Evolutionary conservation across 2,113 vertebrate genomes (phyloP).

Genomic region (Bufo gargarizans): DNA sequence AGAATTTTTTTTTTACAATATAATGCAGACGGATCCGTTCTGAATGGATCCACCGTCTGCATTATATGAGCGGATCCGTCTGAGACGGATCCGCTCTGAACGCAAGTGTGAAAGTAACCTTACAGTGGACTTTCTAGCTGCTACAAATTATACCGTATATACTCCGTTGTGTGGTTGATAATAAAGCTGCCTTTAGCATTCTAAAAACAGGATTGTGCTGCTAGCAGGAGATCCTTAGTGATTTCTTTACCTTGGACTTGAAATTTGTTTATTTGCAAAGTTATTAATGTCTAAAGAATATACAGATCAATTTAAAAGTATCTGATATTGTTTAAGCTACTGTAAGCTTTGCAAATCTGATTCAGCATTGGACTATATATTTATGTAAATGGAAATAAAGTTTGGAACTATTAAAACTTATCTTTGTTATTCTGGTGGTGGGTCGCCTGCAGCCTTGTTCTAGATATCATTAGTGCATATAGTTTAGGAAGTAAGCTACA

Average conservation of each 20-base stretch:
- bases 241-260: conserved; percentile 1
- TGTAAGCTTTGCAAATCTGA: conserved; percentile 5
- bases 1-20: too few species aligned
- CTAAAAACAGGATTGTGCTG: conserved; percentile 2
- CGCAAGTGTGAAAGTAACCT: too few species aligned
- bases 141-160: neutral
- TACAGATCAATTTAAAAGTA: conserved; percentile 12
- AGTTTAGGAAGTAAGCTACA: conserved; percentile 44
- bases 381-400: conserved; percentile 51
- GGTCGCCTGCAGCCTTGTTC: conserved; percentile 50
- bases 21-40: too few species aligned
- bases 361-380: conserved; percentile 31
- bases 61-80: too few species aligned
- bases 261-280: conserved; percentile 16
- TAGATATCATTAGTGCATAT: conserved; percentile 46
- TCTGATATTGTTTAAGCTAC: conserved; percentile 25
- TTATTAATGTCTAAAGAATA: neutral
- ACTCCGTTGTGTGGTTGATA: conserved; percentile 1
- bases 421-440: conserved; percentile 28
- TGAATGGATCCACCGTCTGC: too few species aligned
- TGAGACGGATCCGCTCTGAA: too few species aligned
- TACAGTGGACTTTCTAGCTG: neutral
- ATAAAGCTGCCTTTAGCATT: neutral
- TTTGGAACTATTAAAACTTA: conserved; percentile 49
- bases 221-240: conserved; percentile 1